Conservation (phyloP, 2,113 vertebrate species). For the Hippocampus comes region DNA sequence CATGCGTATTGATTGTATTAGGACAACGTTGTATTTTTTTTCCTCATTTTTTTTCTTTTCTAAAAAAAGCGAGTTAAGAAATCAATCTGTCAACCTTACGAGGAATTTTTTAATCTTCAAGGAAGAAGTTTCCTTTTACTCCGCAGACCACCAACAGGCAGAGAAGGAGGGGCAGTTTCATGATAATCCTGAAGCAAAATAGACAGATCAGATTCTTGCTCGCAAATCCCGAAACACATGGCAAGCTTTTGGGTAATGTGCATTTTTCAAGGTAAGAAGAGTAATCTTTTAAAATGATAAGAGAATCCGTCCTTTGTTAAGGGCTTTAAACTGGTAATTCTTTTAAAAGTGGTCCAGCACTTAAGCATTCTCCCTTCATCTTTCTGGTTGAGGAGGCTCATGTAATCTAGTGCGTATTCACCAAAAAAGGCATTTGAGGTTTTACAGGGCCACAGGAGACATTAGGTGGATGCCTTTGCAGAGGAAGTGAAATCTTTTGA, state of each 20-base stretch:
- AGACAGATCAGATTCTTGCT: constrained; percentile 23
- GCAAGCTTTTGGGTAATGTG: constrained; percentile 25
- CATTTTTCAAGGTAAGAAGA: constrained; percentile 27
- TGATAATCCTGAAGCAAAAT: constrained; percentile 40
- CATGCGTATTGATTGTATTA: neutral
- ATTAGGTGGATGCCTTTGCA: neutral
- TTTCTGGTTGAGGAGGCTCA: constrained; percentile 34
- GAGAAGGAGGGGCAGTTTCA: constrained; percentile 17
- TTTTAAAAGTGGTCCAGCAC: constrained; percentile 52
- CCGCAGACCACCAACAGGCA: constrained; percentile 38
- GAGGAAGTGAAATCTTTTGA: neutral
- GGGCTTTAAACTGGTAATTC: constrained; percentile 57
- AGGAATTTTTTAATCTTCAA: neutral
- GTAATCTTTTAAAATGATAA: constrained; percentile 58
- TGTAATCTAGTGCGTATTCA: constrained; percentile 46
- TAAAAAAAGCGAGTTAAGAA: neutral
- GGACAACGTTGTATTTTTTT: neutral
- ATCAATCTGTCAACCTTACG: neutral
- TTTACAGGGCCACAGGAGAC: neutral
- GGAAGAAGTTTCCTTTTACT: neutral
- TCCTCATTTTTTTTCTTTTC: constrained; percentile 19
- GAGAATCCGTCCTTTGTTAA: constrained; percentile 45
- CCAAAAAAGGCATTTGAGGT: constrained; percentile 12
- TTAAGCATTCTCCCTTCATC: constrained; percentile 41
- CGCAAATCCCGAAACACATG: constrained; percentile 22